Evolutionary conservation across 2,113 vertebrate species (phyloP).

Genomic region (Platysteira castanea): DNA sequence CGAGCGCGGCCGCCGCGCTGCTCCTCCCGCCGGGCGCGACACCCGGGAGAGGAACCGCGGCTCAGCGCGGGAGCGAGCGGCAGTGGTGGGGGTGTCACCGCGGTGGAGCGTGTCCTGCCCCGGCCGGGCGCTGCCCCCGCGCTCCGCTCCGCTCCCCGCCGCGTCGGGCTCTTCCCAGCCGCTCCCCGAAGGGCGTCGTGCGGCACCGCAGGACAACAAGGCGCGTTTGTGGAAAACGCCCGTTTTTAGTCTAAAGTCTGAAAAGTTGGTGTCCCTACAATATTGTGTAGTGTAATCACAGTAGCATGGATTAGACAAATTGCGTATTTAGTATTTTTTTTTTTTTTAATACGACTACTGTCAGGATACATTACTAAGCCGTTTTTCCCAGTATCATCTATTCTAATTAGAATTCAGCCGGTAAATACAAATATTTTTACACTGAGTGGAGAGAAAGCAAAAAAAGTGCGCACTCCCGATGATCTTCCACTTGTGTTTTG

Average conservation of each 20-base stretch:
- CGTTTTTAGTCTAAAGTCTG: fast-evolving
- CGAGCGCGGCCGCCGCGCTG: background rate
- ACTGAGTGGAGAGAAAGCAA: background rate
- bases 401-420: background rate
- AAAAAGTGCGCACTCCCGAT: fast-evolving
- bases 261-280: fast-evolving
- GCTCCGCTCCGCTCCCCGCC: background rate
- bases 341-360: fast-evolving
- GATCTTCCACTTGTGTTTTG: background rate
- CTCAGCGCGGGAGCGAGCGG: background rate
- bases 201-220: fast-evolving
- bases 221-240: fast-evolving
- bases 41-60: background rate
- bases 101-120: background rate
- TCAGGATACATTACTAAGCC: background rate
- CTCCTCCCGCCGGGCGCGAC: background rate
- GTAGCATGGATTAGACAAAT: too few relatives aligned
- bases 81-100: fast-evolving
- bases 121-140: fast-evolving
- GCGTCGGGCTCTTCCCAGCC: fast-evolving
- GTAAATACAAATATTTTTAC: background rate
- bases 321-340: fast-evolving
- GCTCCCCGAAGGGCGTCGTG: background rate
- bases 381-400: fast-evolving
- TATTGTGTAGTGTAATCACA: fast-evolving